phyloP scores from a whole-genome alignment of 2,888 invertebrate species.

The Cotesia congregata region DNA sequence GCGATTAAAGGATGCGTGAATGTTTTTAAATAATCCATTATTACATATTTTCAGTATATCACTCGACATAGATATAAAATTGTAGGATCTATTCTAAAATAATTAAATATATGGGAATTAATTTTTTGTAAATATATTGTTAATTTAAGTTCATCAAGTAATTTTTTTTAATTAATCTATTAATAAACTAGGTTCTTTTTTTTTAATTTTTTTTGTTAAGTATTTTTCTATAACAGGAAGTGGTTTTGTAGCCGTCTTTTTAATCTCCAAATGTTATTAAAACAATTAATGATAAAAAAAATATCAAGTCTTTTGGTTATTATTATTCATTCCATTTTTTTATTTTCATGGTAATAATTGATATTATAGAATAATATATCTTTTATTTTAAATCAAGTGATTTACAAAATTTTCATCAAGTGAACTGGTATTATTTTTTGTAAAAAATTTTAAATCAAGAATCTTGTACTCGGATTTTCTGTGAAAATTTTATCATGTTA shows the following conservation, averaged over 20 bases:
- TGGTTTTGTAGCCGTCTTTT: conserved; percentile 21
- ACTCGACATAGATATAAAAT: not conserved
- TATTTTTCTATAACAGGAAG: conserved; percentile 32
- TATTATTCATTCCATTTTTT: not conserved
- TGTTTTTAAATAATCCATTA: not conserved
- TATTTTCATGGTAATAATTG: not conserved
- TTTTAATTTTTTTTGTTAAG: not conserved
- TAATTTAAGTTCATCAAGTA: not conserved
- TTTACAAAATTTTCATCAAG: not conserved
- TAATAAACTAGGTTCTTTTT: conserved; percentile 1
- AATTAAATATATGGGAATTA: not conserved
- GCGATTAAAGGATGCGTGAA: not conserved
- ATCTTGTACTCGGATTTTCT: too few species aligned
- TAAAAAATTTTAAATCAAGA: too few species aligned
- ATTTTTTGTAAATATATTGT: not conserved
- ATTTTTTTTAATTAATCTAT: conserved; percentile 32
- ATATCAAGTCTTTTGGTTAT: not conserved
- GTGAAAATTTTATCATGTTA: too few species aligned
- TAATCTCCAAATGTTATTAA: conserved; percentile 17
- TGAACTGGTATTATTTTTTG: not conserved
- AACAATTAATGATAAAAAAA: conserved; percentile 33
- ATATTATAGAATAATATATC: not conserved
- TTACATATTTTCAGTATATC: not conserved
- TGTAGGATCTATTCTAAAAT: not conserved
- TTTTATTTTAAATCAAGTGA: not conserved